Evolutionary conservation across 2,888 invertebrate genomes (phyloP).

Genomic region (Micropterix aruncella): DNA sequence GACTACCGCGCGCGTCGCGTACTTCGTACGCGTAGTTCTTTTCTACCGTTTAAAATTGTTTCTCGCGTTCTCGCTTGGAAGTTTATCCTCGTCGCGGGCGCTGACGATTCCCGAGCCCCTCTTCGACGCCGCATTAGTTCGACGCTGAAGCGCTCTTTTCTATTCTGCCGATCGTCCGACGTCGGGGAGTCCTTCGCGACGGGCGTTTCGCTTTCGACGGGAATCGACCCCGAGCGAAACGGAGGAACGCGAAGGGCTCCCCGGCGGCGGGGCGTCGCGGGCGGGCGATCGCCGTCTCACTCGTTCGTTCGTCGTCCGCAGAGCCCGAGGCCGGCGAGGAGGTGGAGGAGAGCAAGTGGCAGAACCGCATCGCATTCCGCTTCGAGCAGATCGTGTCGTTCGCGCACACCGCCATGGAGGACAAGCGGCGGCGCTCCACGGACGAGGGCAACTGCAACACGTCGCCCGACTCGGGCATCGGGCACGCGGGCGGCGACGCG

Average conservation of each 20-base stretch:
- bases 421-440: slow-evolving; percentile 68
- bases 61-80: too few species aligned
- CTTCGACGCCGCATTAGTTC: too few species aligned
- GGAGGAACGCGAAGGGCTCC: too few species aligned
- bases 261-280: too few species aligned
- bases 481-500: slow-evolving; percentile 50
- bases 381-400: slow-evolving; percentile 90
- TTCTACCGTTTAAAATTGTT: too few species aligned
- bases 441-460: slow-evolving; percentile 69
- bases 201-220: too few species aligned
- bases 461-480: slow-evolving; percentile 77
- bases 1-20: not conserved
- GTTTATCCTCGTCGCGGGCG: too few species aligned
- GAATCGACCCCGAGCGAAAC: too few species aligned
- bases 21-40: not conserved
- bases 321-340: slow-evolving; percentile 49
- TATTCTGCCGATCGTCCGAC: too few species aligned
- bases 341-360: slow-evolving; percentile 79
- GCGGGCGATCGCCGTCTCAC: not conserved
- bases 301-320: slow-evolving; percentile 10
- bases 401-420: slow-evolving; percentile 83
- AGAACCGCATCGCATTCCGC: slow-evolving; percentile 82
- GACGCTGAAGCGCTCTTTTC: too few species aligned
- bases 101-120: too few species aligned
- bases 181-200: too few species aligned